phyloP scores from a whole-genome alignment of 2,113 vertebrate genomes.

The Romanogobio albipinnatus region DNA sequence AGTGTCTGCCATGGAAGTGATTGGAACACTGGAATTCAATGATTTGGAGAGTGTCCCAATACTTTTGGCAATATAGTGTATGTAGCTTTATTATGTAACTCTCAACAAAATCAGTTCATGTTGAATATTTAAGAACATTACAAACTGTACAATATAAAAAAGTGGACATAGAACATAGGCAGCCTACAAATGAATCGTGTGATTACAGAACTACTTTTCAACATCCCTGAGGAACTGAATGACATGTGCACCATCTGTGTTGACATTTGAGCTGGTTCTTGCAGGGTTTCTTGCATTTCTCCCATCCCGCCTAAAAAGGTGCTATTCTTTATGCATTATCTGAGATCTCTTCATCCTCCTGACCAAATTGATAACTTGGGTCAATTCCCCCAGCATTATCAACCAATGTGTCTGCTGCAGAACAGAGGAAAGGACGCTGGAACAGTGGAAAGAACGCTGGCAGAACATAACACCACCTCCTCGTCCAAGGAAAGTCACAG shows the following conservation, averaged over 20 bases:
- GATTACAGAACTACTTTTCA: neutral
- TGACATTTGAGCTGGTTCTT: neutral
- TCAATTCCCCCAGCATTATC: neutral
- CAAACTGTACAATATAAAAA: neutral
- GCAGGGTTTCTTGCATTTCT: neutral
- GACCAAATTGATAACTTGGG: neutral
- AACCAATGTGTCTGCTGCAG: neutral
- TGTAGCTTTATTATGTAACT: too few species aligned
- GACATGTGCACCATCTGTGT: neutral
- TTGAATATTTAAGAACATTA: neutral
- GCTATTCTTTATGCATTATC: neutral
- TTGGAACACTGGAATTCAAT: too few species aligned
- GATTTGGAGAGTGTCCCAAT: too few species aligned
- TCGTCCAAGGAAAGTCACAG: neutral
- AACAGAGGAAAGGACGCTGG: neutral
- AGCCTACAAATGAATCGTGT: neutral
- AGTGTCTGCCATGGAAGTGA: too few species aligned
- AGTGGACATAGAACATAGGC: neutral
- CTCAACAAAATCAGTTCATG: too few species aligned
- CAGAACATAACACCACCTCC: neutral
- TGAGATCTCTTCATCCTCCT: neutral
- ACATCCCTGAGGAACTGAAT: neutral
- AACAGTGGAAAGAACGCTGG: neutral
- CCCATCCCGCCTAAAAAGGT: neutral
- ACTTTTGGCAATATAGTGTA: too few species aligned